These are phyloP conservation scores for human (Homo sapiens) DNA, from an alignment of 2,113 vertebrate species.

Conservation along the genomic window DNA sequence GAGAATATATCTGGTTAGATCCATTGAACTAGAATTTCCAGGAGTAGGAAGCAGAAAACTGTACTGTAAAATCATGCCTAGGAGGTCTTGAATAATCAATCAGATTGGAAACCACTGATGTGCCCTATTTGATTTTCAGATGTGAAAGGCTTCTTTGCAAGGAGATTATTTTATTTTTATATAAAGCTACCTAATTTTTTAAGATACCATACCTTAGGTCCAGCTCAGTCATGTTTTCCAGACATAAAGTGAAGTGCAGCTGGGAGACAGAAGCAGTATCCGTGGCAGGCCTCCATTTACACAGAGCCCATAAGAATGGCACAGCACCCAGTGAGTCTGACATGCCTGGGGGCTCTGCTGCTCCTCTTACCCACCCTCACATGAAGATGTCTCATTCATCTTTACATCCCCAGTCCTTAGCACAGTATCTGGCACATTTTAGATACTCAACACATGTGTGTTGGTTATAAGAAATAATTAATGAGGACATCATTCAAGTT, in stretches of 20 bases:
- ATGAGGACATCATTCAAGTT: background rate
- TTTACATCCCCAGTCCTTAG: background rate
- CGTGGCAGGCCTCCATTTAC: background rate
- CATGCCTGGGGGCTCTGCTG: fast-evolving
- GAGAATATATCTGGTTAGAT: background rate
- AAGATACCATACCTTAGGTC: background rate
- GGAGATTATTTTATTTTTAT: background rate
- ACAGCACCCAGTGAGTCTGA: background rate
- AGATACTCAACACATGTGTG: background rate
- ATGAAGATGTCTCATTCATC: background rate
- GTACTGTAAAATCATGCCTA: background rate
- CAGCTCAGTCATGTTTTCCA: background rate
- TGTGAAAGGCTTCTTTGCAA: background rate
- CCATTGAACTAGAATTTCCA: background rate
- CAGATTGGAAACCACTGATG: background rate
- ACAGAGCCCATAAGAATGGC: background rate
- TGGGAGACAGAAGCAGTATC: background rate
- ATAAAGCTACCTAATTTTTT: conserved; percentile 12
- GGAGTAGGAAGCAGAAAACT: background rate
- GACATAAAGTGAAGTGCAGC: background rate
- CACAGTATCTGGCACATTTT: background rate
- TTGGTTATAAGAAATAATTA: background rate
- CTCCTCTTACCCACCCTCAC: too few relatives aligned
- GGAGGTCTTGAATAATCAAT: background rate
- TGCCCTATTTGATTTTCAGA: conserved; percentile 45